Conservation (phyloP, 2,797 vertebrate genomes). For the Caiman crocodilus region DNA sequence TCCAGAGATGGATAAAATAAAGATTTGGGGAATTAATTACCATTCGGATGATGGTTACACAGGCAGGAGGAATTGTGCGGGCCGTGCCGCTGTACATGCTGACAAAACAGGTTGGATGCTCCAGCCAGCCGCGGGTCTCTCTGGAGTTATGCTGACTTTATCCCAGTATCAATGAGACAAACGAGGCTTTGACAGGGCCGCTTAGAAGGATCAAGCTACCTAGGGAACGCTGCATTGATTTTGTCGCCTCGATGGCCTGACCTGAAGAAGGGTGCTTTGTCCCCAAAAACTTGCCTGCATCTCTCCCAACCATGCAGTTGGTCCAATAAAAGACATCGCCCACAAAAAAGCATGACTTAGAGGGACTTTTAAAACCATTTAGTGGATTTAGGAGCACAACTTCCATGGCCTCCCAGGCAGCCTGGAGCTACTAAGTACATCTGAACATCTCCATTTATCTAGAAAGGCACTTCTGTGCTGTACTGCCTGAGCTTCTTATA, state of each 20-base stretch:
- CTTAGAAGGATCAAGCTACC: too few relatives aligned
- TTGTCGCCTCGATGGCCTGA: too few relatives aligned
- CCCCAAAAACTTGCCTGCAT: too few relatives aligned
- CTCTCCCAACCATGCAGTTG: too few relatives aligned
- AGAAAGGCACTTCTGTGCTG: constrained; percentile 50
- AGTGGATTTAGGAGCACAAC: constrained; percentile 49
- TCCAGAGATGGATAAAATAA: constrained; percentile 52
- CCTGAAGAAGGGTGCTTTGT: too few relatives aligned
- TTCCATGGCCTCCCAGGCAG: constrained; percentile 51
- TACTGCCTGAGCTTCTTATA: constrained; percentile 54
- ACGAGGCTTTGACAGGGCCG: too few relatives aligned
- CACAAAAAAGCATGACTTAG: not conserved
- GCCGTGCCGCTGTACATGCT: not conserved
- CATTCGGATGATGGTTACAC: not conserved
- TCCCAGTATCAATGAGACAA: not conserved
- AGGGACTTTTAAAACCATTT: constrained; percentile 37
- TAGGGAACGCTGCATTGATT: too few relatives aligned
- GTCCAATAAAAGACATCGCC: not conserved
- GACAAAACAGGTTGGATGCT: not conserved
- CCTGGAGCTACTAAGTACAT: constrained; percentile 42
- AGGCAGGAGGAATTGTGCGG: not conserved
- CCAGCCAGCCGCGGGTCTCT: not conserved
- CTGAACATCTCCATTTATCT: constrained; percentile 58
- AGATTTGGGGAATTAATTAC: constrained; percentile 58
- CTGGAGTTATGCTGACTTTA: not conserved